These are phyloP conservation scores for Heterocephalus glaber DNA, from an alignment of 2,113 vertebrate genomes.

Conservation along the genomic window DNA sequence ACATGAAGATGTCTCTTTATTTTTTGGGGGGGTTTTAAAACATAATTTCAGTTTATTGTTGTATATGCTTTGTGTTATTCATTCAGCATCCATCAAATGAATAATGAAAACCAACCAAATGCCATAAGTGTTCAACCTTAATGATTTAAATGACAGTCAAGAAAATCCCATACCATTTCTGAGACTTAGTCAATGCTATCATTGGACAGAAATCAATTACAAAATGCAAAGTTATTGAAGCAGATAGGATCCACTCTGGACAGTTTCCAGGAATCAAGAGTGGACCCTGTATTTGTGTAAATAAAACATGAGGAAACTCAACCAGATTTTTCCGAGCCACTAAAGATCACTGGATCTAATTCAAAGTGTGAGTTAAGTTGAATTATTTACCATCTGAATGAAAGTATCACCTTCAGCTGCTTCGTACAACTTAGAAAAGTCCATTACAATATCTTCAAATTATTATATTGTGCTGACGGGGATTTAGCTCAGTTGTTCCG, in stretches of 20 bases:
- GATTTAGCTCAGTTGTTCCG: too few relatives aligned
- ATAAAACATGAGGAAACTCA: not conserved
- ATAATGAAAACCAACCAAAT: not conserved
- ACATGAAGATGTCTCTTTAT: slow-evolving; percentile 17
- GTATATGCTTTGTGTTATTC: not conserved
- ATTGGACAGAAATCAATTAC: not conserved
- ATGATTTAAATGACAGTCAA: not conserved
- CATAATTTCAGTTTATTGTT: not conserved
- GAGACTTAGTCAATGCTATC: not conserved
- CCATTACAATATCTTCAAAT: not conserved
- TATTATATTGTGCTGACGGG: too few relatives aligned
- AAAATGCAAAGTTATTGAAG: not conserved
- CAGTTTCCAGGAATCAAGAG: too few relatives aligned
- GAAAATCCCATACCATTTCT: not conserved
- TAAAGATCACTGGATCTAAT: not conserved
- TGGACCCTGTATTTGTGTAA: not conserved
- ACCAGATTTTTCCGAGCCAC: not conserved
- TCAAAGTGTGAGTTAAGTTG: not conserved
- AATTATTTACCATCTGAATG: not conserved
- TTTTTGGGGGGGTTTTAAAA: not conserved
- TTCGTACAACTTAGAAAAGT: not conserved
- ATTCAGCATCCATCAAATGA: not conserved
- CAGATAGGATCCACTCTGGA: not conserved
- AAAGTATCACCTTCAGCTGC: not conserved
- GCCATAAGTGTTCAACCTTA: not conserved